Evolutionary conservation across 2,888 invertebrate species (phyloP).

Genomic region (Odontocerum albicorne): DNA sequence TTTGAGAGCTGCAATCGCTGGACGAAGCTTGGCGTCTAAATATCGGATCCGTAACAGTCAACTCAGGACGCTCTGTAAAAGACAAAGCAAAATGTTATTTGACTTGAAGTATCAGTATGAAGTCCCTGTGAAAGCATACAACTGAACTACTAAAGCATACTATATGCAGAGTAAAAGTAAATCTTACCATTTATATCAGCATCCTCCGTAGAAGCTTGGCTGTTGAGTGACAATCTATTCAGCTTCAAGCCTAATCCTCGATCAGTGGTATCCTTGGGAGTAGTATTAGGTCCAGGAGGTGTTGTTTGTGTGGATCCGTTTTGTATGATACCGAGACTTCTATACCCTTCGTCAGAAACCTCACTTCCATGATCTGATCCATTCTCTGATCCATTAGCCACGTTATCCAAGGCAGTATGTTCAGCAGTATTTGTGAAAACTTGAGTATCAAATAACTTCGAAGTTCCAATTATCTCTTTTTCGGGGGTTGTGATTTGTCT

Average conservation of each 20-base stretch:
- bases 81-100: no score
- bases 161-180: neutral
- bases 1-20: constrained; percentile 45
- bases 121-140: no score
- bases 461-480: constrained; percentile 36
- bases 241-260: constrained; percentile 40
- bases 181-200: constrained; percentile 58
- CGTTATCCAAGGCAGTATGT: constrained; percentile 37
- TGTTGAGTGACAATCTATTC: constrained; percentile 68
- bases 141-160: neutral
- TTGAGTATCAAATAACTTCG: constrained; percentile 32
- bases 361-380: constrained; percentile 81
- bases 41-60: constrained; percentile 15
- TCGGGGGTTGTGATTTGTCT: constrained; percentile 40
- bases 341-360: constrained; percentile 83
- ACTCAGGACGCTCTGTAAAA: constrained; percentile 66
- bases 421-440: constrained; percentile 33
- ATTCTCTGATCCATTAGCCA: constrained; percentile 52
- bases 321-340: constrained; percentile 73
- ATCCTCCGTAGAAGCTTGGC: constrained; percentile 73
- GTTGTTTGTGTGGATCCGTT: constrained; percentile 54
- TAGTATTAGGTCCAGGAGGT: constrained; percentile 45
- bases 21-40: constrained; percentile 41
- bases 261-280: constrained; percentile 37
- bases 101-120: no score